phyloP scores from a whole-genome alignment of 2,797 vertebrate genomes.

The Eupleurogrammus muticus region DNA sequence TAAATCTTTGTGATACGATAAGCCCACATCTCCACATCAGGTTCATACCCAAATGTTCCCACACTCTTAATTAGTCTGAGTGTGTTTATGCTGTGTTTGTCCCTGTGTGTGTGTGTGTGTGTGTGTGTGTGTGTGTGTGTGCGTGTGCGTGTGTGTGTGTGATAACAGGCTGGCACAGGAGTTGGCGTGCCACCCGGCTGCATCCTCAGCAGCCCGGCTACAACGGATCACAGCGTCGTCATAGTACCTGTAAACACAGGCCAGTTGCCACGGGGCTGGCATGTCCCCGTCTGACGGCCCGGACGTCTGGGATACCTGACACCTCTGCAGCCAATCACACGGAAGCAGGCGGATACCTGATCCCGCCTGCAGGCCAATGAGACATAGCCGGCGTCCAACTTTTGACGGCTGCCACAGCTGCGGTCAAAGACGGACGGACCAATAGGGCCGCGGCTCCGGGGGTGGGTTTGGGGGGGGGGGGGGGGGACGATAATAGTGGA shows the following conservation, averaged over 20 bases:
- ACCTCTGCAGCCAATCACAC: constrained; percentile 52
- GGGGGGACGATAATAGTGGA: constrained; percentile 24
- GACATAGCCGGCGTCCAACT: constrained; percentile 33
- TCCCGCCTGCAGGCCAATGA: constrained; percentile 70
- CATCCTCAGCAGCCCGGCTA: constrained; percentile 48
- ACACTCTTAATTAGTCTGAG: constrained; percentile 51
- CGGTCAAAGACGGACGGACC: constrained; percentile 28
- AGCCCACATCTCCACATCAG: constrained; percentile 14
- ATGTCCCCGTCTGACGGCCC: constrained; percentile 50
- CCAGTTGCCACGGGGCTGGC: constrained; percentile 64
- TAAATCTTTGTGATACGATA: constrained; percentile 60
- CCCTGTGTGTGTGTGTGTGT: constrained; percentile 7
- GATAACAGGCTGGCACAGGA: constrained; percentile 32
- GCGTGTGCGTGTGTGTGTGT: not conserved
- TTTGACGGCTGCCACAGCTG: constrained; percentile 67
- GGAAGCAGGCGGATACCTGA: constrained; percentile 62
- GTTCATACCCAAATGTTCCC: constrained; percentile 40
- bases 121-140: constrained; percentile 4
- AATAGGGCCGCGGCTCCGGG: constrained; percentile 18
- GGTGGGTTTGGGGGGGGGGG: not conserved
- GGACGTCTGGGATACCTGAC: constrained; percentile 68
- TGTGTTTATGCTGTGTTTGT: constrained; percentile 45
- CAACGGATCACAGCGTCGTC: constrained; percentile 48
- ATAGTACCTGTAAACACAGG: constrained; percentile 67
- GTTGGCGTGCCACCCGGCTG: constrained; percentile 33